These are phyloP conservation scores for Neoarius graeffei DNA, from an alignment of 2,113 vertebrate genomes.

Conservation along the genomic window DNA sequence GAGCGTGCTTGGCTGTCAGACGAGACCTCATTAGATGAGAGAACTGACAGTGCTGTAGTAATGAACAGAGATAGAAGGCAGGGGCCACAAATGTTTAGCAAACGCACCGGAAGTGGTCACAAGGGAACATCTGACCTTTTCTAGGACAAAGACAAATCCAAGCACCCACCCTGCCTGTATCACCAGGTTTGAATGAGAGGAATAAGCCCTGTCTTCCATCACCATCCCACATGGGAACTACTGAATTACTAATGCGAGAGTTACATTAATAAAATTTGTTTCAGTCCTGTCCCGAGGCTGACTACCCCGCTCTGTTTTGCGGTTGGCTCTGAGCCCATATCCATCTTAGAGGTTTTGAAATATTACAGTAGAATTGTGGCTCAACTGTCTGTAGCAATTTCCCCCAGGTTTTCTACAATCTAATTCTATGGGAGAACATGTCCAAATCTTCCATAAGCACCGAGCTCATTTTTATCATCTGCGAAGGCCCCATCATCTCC, in stretches of 20 bases:
- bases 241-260: conserved; percentile 30
- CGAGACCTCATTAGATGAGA: conserved; percentile 64
- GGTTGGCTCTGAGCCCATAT: conserved; percentile 58
- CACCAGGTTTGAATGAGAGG: conserved; percentile 9
- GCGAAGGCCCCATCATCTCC: conserved; percentile 64
- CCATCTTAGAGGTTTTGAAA: conserved; percentile 64
- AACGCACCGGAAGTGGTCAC: conserved; percentile 13
- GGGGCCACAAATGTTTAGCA: conserved; percentile 46
- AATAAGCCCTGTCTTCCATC: conserved; percentile 24
- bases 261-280: conserved; percentile 36
- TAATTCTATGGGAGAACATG: conserved; percentile 61
- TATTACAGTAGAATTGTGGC: conserved; percentile 67
- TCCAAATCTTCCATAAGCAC: conserved; percentile 57
- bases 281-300: conserved; percentile 34
- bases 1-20: conserved; percentile 62
- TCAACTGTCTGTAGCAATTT: conserved; percentile 70
- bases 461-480: conserved; percentile 68
- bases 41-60: conserved; percentile 65
- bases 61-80: conserved; percentile 57
- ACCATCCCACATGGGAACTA: conserved; percentile 25
- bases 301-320: conserved; percentile 33
- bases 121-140: conserved; percentile 53
- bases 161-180: conserved; percentile 5
- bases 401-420: conserved; percentile 61
- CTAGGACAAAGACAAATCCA: conserved; percentile 26